These are phyloP conservation scores for Lycaena phlaeas DNA, from an alignment of 2,888 invertebrate species.

Conservation along the genomic window DNA sequence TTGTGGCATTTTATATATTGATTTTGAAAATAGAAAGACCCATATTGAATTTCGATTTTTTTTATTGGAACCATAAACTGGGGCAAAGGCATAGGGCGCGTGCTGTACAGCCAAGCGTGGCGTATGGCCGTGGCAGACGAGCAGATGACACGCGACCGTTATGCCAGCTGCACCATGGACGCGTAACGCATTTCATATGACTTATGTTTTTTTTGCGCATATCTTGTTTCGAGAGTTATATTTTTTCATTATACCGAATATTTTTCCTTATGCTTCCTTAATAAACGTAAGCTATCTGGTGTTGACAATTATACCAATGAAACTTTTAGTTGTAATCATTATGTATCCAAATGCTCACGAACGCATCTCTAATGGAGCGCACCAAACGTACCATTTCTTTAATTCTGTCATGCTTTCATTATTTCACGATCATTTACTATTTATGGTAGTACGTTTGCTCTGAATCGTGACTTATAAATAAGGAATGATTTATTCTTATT, in stretches of 20 bases:
- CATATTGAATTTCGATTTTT: slow-evolving; percentile 11
- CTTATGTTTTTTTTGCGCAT: slow-evolving; percentile 2
- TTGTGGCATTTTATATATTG: neutral
- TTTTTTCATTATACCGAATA: too few relatives aligned
- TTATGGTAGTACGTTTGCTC: slow-evolving; percentile 17
- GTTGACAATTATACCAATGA: too few relatives aligned
- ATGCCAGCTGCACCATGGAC: slow-evolving; percentile 53
- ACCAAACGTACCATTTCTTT: slow-evolving; percentile 31
- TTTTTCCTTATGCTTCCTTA: too few relatives aligned
- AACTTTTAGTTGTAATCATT: slow-evolving; percentile 2
- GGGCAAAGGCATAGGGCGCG: slow-evolving; percentile 25
- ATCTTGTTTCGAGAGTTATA: neutral
- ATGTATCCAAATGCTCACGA: slow-evolving; percentile 17
- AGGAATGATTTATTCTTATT: neutral
- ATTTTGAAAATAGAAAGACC: slow-evolving; percentile 8
- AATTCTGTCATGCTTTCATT: slow-evolving; percentile 47
- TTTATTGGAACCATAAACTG: too few relatives aligned
- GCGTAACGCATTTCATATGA: neutral
- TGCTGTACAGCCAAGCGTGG: slow-evolving; percentile 58
- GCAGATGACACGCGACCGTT: slow-evolving; percentile 72
- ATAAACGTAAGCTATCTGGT: too few relatives aligned
- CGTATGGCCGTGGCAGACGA: slow-evolving; percentile 48
- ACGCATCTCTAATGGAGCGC: slow-evolving; percentile 36
- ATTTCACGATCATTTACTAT: slow-evolving; percentile 22
- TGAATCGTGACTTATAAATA: slow-evolving; percentile 1